Percentiles rank a stretch among this genome's conserved stretches.
These are phyloP conservation scores for Isoperla grammatica DNA, from an alignment of 2,888 invertebrate genomes.

Conservation along the genomic window DNA sequence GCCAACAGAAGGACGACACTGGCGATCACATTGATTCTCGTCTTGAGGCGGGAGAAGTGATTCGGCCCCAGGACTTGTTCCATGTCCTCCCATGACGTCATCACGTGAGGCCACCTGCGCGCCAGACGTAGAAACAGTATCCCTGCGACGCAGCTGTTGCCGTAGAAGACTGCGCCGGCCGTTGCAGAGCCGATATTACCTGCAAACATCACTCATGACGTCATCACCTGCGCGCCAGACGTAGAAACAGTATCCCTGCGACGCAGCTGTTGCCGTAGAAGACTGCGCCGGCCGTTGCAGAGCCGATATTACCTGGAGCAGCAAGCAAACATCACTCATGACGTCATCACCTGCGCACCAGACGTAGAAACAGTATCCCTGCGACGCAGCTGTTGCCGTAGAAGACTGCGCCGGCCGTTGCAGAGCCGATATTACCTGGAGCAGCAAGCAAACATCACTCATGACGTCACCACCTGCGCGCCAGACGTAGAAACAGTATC, in stretches of 20 bases:
- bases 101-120: constrained; percentile 38
- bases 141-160: constrained; percentile 39
- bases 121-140: constrained; percentile 40
- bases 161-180: constrained; percentile 44
- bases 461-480: no score
- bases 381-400: constrained; percentile 42
- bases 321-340: no score
- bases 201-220: no score
- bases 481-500: no score
- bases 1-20: constrained; percentile 33
- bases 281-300: no score
- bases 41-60: constrained; percentile 15
- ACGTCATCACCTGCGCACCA: constrained; percentile 40
- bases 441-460: no score
- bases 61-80: constrained; percentile 14
- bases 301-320: no score
- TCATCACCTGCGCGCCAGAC: no score
- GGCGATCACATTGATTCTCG: constrained; percentile 31
- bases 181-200: constrained; percentile 42
- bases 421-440: constrained; percentile 40
- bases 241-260: no score
- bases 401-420: constrained; percentile 44
- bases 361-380: constrained; percentile 39
- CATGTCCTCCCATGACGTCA: constrained; percentile 18
- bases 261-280: no score